These are phyloP conservation scores for Drosophila incognita DNA, from an alignment of 2,888 invertebrate species.

Conservation along the genomic window DNA sequence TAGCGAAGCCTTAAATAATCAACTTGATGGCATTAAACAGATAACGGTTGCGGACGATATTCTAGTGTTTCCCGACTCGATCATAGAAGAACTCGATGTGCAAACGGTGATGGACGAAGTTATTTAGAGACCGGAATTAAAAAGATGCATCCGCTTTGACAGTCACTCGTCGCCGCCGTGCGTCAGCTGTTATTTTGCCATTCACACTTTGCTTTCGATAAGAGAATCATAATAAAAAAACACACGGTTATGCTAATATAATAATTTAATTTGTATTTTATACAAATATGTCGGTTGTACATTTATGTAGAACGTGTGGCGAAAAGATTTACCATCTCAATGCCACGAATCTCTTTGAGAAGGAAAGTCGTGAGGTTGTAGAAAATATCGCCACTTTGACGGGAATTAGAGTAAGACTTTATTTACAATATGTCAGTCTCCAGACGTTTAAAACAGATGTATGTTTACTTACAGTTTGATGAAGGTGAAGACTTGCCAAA, in stretches of 20 bases:
- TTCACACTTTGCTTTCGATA: constrained; percentile 13
- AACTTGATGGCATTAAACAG: constrained; percentile 14
- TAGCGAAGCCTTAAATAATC: constrained; percentile 32
- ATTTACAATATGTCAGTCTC: neutral
- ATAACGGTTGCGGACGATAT: constrained; percentile 11
- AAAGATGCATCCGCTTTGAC: neutral
- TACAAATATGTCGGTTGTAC: constrained; percentile 15
- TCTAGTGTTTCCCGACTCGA: constrained; percentile 26
- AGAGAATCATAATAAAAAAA: neutral
- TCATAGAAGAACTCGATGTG: constrained; percentile 42
- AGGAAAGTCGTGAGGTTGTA: constrained; percentile 2
- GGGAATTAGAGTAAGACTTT: constrained; percentile 43
- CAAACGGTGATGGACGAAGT: constrained; percentile 6
- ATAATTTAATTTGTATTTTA: no score
- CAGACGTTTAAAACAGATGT: neutral
- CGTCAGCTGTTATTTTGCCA: constrained; percentile 30
- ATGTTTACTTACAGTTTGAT: constrained; percentile 13
- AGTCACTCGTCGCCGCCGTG: constrained; percentile 18
- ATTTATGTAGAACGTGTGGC: constrained; percentile 41
- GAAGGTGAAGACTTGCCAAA: constrained; percentile 10
- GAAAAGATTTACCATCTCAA: constrained; percentile 20
- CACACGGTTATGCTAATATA: neutral
- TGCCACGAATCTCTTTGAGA: constrained; percentile 34
- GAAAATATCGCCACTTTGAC: constrained; percentile 30
- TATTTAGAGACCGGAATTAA: neutral